Conservation (phyloP, 2,888 invertebrate species). For the Phorcus lineatus region DNA sequence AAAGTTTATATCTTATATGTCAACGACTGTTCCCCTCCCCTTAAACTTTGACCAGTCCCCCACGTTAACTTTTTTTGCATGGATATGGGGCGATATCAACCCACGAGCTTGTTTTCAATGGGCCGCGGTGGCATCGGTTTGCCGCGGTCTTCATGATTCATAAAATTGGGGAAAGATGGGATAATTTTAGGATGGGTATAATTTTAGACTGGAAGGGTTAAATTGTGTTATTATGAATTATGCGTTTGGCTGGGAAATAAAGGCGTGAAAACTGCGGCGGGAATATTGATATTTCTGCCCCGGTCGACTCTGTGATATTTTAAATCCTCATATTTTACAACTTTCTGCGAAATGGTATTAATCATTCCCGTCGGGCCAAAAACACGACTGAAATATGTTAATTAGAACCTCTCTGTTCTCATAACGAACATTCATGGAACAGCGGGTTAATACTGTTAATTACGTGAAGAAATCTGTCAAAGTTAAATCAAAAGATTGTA, state of each 20-base stretch:
- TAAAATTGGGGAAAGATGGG: conserved; percentile 22
- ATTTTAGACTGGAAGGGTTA: conserved; percentile 23
- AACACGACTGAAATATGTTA: background rate
- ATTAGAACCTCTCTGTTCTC: background rate
- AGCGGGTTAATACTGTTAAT: too few species aligned
- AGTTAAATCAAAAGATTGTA: too few species aligned
- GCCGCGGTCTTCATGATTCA: conserved; percentile 16
- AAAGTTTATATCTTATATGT: too few species aligned
- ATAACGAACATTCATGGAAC: too few species aligned
- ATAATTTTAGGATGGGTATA: conserved; percentile 23
- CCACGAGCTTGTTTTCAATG: too few species aligned
- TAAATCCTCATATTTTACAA: conserved; percentile 14
- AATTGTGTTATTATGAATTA: conserved; percentile 20
- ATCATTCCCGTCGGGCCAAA: background rate
- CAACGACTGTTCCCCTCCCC: too few species aligned
- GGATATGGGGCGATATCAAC: too few species aligned
- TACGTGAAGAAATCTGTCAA: too few species aligned
- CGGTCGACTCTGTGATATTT: background rate
- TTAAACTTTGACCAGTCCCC: too few species aligned
- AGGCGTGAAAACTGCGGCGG: conserved; percentile 13
- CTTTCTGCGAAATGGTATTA: background rate
- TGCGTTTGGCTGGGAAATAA: conserved; percentile 19
- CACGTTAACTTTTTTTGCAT: too few species aligned
- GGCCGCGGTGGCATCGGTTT: background rate
- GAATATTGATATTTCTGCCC: conserved; percentile 22